Evolutionary conservation across 1,140 invertebrate species (phyloP), one percentile per base, ranked within the genome.

Genomic region (Nixonia krombeini): DNA sequence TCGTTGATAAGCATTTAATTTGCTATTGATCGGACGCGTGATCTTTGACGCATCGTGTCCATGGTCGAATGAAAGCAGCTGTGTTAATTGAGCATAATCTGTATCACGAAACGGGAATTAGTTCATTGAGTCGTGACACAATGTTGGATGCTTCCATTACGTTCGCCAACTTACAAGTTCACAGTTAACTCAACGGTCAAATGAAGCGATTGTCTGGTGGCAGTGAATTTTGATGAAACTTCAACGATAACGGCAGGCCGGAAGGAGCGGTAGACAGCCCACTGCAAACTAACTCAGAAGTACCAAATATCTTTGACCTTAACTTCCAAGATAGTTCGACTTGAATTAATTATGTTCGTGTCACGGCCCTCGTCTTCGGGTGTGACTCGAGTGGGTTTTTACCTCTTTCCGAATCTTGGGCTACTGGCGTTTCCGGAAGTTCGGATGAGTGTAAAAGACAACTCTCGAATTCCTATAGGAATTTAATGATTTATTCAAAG

Each of bases 321-420:
- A 58, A 58, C 45, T 58, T 58, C 18, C 45, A 50, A 58, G 42
- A 58, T 49, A 57, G 53, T 49, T 57, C 25, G 49, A 57, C 53
- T 57, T 57, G 44, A 57, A 57, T 57, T 47, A 57, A 57, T 47
- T 57, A 57, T 44, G 49, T 21, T 21, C 21, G 21, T 21, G 21
- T 21, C n/a, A n/a, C n/a, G n/a, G n/a, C n/a, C n/a, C n/a, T n/a
- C n/a, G n/a, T n/a, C n/a, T n/a, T n/a, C n/a, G n/a, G n/a, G n/a
- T n/a, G n/a, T n/a, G n/a, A n/a, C n/a, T n/a, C n/a, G n/a, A n/a
- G n/a, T n/a, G n/a, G n/a, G n/a, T n/a, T n/a, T n/a, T n/a, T n/a
- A n/a, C n/a, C n/a, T n/a, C n/a, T n/a, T n/a, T n/a, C n/a, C n/a
- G n/a, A n/a, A n/a, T n/a, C n/a, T n/a, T n/a, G n/a, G n/a, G n/a